phyloP scores from a whole-genome alignment of 2,113 vertebrate genomes.

The Seriola quinqueradiata region DNA sequence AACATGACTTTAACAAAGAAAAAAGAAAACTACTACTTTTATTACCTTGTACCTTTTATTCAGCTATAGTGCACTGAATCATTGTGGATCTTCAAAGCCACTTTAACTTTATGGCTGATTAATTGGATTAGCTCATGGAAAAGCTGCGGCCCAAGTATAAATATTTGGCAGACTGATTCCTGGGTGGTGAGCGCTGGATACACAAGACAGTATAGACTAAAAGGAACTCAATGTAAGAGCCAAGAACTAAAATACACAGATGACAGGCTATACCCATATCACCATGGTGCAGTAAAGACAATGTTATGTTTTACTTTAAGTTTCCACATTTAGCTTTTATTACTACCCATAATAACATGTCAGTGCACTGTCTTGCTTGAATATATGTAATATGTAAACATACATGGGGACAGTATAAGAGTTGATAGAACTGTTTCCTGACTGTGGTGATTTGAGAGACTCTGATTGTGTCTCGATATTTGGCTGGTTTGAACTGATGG shows the following conservation, averaged over 20 bases:
- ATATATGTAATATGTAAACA: not conserved
- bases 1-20: not conserved
- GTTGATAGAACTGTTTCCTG: not conserved
- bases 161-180: conserved; percentile 35
- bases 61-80: not conserved
- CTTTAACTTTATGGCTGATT: conserved; percentile 13
- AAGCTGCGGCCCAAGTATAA: conserved; percentile 40
- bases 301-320: not conserved
- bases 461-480: not conserved
- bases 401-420: not conserved
- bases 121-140: conserved; percentile 50
- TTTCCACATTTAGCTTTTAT: not conserved
- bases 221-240: not conserved
- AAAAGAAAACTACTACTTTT: not conserved
- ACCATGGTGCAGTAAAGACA: not conserved
- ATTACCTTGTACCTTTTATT: not conserved
- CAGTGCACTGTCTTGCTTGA: not conserved
- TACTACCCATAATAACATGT: not conserved
- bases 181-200: not conserved
- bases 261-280: not conserved
- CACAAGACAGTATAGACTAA: not conserved
- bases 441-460: no score
- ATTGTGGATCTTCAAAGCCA: conserved; percentile 11
- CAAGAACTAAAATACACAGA: conserved; percentile 10
- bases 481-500: not conserved